Conservation (phyloP, 2,888 invertebrate species). For the Abrostola tripartita region DNA sequence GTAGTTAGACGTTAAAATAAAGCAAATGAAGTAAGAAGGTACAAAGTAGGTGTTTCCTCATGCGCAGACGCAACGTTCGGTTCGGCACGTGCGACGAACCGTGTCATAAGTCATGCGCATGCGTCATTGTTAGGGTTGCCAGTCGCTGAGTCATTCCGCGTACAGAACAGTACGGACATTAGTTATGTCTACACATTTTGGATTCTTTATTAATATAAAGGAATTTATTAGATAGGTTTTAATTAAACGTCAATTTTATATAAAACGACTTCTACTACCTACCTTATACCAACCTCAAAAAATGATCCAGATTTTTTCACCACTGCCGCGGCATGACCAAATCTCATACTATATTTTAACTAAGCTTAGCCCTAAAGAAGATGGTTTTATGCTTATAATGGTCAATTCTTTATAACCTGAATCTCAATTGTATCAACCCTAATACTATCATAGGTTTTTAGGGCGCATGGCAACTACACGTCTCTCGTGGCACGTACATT, state of each 20-base stretch:
- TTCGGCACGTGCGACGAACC: conserved; percentile 50
- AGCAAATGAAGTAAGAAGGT: conserved; percentile 32
- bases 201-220: conserved; percentile 9
- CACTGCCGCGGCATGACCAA: too few species aligned
- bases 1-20: conserved; percentile 29
- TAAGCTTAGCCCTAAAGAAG: too few species aligned
- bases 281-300: too few species aligned
- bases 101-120: conserved; percentile 44
- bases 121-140: conserved; percentile 49
- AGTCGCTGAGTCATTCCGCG: conserved; percentile 31
- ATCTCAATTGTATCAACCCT: conserved; percentile 19
- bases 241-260: neutral
- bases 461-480: conserved; percentile 30
- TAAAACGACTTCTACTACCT: too few species aligned
- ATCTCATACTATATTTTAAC: too few species aligned
- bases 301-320: too few species aligned
- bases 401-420: neutral
- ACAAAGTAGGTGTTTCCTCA: conserved; percentile 48
- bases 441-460: neutral
- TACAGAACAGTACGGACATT: neutral
- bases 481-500: conserved; percentile 30
- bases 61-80: conserved; percentile 40
- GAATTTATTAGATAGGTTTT: neutral
- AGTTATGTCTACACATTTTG: conserved; percentile 26
- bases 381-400: too few species aligned